Percentiles rank a stretch among this genome's conserved stretches.
phyloP scores from a whole-genome alignment of 1,140 invertebrate genomes.

The Trichonephila inaurata region DNA sequence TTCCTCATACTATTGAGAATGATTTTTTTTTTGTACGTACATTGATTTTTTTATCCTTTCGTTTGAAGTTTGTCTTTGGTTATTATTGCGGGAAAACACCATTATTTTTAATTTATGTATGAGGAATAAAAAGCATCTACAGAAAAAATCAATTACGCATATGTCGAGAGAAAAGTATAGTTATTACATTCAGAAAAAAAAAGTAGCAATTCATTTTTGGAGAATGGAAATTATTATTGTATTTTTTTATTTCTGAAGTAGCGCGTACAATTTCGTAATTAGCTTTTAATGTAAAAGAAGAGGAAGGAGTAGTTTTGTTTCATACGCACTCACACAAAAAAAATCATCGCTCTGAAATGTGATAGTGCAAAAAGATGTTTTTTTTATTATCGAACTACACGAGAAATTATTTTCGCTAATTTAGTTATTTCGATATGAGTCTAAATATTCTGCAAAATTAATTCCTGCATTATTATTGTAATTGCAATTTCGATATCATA shows the following conservation, averaged over 20 bases:
- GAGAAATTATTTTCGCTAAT: too few relatives aligned
- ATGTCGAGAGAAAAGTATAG: not conserved
- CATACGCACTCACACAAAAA: not conserved
- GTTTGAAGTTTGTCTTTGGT: not conserved
- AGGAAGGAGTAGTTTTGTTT: not conserved
- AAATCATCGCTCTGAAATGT: not conserved
- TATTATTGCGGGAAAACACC: not conserved
- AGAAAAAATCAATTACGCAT: conserved; percentile 23
- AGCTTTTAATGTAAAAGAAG: not conserved
- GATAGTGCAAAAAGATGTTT: not conserved
- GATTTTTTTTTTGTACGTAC: not conserved
- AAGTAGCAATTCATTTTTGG: not conserved
- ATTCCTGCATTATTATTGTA: too few relatives aligned
- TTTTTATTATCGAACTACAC: too few relatives aligned
- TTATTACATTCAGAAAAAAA: not conserved
- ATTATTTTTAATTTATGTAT: conserved; percentile 33
- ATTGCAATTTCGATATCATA: too few relatives aligned
- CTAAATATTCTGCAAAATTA: too few relatives aligned
- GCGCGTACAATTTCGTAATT: not conserved
- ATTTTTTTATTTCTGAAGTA: not conserved
- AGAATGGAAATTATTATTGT: not conserved
- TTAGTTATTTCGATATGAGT: too few relatives aligned
- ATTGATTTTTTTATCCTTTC: not conserved
- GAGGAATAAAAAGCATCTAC: not conserved
- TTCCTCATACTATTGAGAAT: not conserved